Percentiles rank a stretch among this genome's conserved stretches.
These are phyloP conservation scores for Rousettus madagascariensis DNA, from an alignment of 2,797 vertebrate genomes.

Conservation along the genomic window DNA sequence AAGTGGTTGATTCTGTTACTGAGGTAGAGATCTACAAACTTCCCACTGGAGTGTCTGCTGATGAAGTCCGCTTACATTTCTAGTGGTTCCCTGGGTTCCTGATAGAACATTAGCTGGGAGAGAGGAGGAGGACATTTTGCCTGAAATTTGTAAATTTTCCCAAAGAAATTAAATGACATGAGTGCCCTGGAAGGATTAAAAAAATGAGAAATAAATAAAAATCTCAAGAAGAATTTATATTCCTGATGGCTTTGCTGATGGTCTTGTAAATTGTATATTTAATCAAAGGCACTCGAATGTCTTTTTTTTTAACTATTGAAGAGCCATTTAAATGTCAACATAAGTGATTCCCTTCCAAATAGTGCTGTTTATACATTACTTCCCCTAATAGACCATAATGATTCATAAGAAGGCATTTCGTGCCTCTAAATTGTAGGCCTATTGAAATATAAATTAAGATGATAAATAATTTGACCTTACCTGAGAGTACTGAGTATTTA, in stretches of 20 bases:
- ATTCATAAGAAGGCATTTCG: slow-evolving; percentile 75
- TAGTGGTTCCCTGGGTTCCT: slow-evolving; percentile 12
- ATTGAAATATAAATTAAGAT: slow-evolving; percentile 80
- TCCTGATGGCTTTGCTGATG: slow-evolving; percentile 71
- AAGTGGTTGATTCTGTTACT: slow-evolving; percentile 24
- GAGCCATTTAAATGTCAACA: slow-evolving; percentile 79
- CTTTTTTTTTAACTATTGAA: slow-evolving; percentile 77
- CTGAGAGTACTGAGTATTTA: slow-evolving; percentile 76
- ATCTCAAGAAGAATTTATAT: slow-evolving; percentile 68
- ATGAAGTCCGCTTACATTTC: not conserved
- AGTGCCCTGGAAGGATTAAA: slow-evolving; percentile 16
- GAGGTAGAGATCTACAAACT: slow-evolving; percentile 12
- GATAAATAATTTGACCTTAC: slow-evolving; percentile 81
- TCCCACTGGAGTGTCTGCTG: not conserved
- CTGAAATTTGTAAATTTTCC: slow-evolving; percentile 48
- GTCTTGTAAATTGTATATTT: slow-evolving; percentile 77
- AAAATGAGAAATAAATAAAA: slow-evolving; percentile 59
- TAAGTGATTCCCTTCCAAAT: slow-evolving; percentile 78
- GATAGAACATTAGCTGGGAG: not conserved
- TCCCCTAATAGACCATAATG: slow-evolving; percentile 77
- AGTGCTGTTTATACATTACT: slow-evolving; percentile 77
- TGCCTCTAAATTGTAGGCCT: slow-evolving; percentile 75
- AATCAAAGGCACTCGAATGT: slow-evolving; percentile 71
- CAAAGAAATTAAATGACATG: slow-evolving; percentile 46
- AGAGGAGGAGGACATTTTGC: not conserved